Evolutionary conservation across 1,140 invertebrate species (phyloP), one percentile per base, ranked within the genome.

Genomic region (Atta cephalotes): DNA sequence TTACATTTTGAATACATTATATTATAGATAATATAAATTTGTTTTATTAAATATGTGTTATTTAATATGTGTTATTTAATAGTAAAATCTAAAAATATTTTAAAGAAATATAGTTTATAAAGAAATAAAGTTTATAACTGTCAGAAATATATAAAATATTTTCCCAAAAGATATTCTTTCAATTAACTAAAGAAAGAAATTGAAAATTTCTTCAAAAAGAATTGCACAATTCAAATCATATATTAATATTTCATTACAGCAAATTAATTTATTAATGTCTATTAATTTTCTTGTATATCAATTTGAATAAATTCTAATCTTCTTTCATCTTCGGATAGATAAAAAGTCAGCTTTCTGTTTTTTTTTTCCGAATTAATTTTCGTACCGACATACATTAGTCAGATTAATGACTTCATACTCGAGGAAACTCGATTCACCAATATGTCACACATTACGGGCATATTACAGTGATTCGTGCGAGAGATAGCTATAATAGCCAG

Each of bases 391-490:
- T 65, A 18, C 10, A 25, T 78, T 62, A 45, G 35, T 18, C n/a
- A 58, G 35, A 78, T 78, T 63, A 65, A 78, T 78, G 81, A 80
- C 76, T 85, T 82, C 56, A 71, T 71, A 53, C 66, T 58, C 1
- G 31, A 14, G 58, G 25, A 66, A 68, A 62, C 71, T 88, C 88
- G 72, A 62, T 78, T 88, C 85, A 62, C 25, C 10, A 87, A 88
- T 85, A 79, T 84, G 88, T 89, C 88, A 89, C 87, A 88, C 68
- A 88, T 89, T 89, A 89, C 85, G 74, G 77, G 81, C 56, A 76
- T 89, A 89, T 89, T 89, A 89, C 81, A 79, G 88, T 89, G 88
- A 89, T 89, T 89, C 81, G 88, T 10, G 39, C 21, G 21, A 6
- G 58, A 63, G 76, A 78, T 78, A 78, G 25, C 39, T 21, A 45